These are phyloP conservation scores for Lasioglossum lativentre DNA, from an alignment of 2,888 invertebrate species.

Conservation along the genomic window DNA sequence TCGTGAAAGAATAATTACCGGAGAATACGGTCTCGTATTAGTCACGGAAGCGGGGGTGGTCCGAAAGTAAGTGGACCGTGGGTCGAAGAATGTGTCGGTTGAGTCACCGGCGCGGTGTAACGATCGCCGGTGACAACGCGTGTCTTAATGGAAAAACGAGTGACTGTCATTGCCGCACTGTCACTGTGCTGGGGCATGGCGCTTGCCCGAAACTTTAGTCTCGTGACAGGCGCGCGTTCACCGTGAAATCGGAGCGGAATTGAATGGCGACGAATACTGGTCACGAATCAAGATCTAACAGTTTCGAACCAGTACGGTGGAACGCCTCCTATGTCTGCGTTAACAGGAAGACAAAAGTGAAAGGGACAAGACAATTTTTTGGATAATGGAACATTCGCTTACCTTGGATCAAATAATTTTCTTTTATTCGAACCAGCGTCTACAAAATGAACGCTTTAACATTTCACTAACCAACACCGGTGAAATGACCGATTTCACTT, in stretches of 20 bases:
- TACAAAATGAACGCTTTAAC: too few species aligned
- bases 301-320: neutral
- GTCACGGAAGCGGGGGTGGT: constrained; percentile 31
- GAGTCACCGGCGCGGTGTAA: constrained; percentile 17
- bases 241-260: constrained; percentile 61
- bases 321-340: neutral
- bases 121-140: neutral
- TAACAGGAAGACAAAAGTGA: neutral
- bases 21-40: neutral
- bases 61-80: constrained; percentile 12
- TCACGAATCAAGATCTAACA: neutral
- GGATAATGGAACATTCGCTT: neutral
- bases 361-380: neutral
- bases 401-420: too few species aligned
- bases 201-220: constrained; percentile 13
- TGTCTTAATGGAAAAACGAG: constrained; percentile 62
- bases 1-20: constrained; percentile 28
- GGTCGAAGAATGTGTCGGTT: constrained; percentile 6
- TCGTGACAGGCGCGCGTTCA: neutral
- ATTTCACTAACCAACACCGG: too few species aligned
- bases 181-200: neutral
- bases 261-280: neutral
- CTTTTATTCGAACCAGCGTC: neutral
- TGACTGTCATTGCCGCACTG: constrained; percentile 8
- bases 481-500: too few species aligned